Conservation (phyloP, 2,888 invertebrate species). For the Eupithecia tripunctaria region DNA sequence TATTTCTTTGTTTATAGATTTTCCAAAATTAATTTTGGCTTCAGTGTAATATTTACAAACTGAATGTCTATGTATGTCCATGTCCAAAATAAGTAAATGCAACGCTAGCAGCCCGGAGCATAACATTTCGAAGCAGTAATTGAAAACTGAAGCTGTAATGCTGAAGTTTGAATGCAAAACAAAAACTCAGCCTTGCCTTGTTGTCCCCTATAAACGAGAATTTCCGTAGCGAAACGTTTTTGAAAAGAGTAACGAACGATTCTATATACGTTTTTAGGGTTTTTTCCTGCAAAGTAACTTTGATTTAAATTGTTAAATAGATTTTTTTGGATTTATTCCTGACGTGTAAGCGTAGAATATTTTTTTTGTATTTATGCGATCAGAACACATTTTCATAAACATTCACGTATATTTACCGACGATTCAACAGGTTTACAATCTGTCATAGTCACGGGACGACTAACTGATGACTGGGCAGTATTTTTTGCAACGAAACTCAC, state of each 20-base stretch:
- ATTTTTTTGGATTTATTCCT: not conserved
- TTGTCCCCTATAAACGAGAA: constrained; percentile 27
- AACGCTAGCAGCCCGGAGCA: constrained; percentile 19
- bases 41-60: not conserved
- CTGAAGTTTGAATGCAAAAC: constrained; percentile 26
- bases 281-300: not conserved
- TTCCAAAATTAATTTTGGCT: not conserved
- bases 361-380: too few relatives aligned
- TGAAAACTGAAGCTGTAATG: constrained; percentile 42
- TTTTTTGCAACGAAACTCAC: too few relatives aligned
- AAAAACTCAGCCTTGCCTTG: constrained; percentile 30
- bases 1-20: not conserved
- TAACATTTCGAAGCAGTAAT: constrained; percentile 41
- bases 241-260: constrained; percentile 2
- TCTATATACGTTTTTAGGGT: not conserved
- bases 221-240: constrained; percentile 10
- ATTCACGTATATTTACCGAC: too few relatives aligned
- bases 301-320: not conserved
- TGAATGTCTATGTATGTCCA: not conserved
- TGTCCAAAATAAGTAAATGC: constrained; percentile 13
- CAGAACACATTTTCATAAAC: too few relatives aligned
- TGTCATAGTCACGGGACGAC: too few relatives aligned
- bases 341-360: not conserved
- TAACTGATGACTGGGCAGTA: too few relatives aligned
- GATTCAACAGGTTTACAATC: too few relatives aligned